Percentiles rank a stretch among this genome's conserved stretches.
Evolutionary conservation across 2,113 vertebrate species (phyloP).

Genomic region (Eubucco bourcierii): DNA sequence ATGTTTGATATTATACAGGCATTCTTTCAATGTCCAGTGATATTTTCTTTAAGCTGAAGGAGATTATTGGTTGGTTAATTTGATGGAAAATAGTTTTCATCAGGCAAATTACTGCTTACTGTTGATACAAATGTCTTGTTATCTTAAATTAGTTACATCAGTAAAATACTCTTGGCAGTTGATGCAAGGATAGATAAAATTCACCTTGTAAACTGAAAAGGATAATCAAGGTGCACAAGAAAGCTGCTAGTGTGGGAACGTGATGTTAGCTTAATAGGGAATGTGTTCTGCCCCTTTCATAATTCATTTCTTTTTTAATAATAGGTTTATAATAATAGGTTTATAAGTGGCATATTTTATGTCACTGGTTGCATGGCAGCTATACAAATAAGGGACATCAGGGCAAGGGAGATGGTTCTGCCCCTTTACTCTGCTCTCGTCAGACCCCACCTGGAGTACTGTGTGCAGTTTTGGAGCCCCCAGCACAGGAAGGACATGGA

Average conservation of each 20-base stretch:
- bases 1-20: not conserved
- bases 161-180: not conserved
- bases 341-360: not conserved
- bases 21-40: not conserved
- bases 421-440: no score
- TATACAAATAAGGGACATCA: not conserved
- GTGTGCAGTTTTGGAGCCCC: no score
- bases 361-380: not conserved
- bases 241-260: not conserved
- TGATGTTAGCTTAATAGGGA: not conserved
- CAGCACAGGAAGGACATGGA: no score
- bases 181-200: not conserved
- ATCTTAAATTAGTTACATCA: not conserved
- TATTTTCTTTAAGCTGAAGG: not conserved
- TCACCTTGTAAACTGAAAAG: not conserved
- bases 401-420: no score
- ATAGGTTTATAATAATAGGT: not conserved
- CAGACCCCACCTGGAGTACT: no score
- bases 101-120: not conserved
- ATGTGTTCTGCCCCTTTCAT: not conserved
- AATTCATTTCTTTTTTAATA: not conserved
- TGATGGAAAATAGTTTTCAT: not conserved
- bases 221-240: not conserved
- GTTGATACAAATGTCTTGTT: not conserved
- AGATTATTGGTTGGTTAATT: not conserved